Conservation (phyloP, 2,113 vertebrate genomes). For the Riparia riparia region DNA sequence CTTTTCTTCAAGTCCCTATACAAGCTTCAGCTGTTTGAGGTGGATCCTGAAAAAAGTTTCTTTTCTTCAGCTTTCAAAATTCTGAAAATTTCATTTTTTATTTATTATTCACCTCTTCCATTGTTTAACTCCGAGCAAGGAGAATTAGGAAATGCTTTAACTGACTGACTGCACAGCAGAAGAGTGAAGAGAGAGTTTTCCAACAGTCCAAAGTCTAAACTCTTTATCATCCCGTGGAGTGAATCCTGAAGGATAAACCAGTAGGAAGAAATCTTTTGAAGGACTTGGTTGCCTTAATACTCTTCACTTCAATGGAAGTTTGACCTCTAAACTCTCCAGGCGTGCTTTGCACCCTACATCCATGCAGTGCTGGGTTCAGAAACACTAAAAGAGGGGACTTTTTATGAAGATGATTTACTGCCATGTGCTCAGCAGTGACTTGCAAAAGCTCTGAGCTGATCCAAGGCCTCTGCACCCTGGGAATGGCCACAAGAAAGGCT, state of each 20-base stretch:
- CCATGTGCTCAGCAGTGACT: background rate
- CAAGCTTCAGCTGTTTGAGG: background rate
- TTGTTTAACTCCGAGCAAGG: background rate
- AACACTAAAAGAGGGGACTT: background rate
- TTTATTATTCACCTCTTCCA: constrained; percentile 20
- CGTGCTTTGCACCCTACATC: background rate
- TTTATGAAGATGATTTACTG: background rate
- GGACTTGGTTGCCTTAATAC: background rate
- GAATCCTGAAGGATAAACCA: constrained; percentile 22
- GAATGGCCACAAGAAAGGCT: background rate
- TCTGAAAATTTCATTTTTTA: background rate
- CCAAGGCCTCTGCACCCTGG: background rate
- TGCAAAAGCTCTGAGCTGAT: background rate
- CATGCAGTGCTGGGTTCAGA: background rate
- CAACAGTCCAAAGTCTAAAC: constrained; percentile 1
- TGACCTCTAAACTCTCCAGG: background rate
- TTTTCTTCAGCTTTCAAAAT: background rate
- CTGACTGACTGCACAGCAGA: background rate
- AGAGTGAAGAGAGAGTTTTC: background rate
- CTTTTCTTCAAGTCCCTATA: background rate
- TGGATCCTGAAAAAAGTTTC: background rate
- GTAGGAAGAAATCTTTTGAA: constrained; percentile 14
- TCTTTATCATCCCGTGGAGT: background rate
- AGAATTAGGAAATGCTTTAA: background rate
- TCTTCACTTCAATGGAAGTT: background rate